phyloP scores from a whole-genome alignment of 2,113 vertebrate genomes.

The Menidia beryllina region DNA sequence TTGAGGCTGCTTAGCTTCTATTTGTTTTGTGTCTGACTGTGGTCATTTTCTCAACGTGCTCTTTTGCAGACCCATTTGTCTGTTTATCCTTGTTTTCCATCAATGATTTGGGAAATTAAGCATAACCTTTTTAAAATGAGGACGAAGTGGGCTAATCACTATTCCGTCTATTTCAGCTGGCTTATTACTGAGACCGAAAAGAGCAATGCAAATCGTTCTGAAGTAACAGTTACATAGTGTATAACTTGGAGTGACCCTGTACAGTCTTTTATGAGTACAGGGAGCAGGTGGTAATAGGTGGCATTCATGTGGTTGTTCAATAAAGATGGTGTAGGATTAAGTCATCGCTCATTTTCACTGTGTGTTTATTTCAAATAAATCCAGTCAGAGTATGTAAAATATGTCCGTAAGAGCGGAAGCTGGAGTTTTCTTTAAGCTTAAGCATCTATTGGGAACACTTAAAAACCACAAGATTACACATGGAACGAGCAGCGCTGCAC shows the following conservation, averaged over 20 bases:
- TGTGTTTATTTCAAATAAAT: too few relatives aligned
- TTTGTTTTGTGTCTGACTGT: neutral
- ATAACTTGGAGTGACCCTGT: neutral
- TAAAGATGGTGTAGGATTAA: too few relatives aligned
- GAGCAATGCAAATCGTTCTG: conserved; percentile 22
- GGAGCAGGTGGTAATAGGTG: neutral
- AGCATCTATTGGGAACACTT: too few relatives aligned
- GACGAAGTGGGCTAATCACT: conserved; percentile 23
- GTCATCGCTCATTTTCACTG: neutral
- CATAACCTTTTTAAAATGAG: conserved; percentile 18
- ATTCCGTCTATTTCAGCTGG: conserved; percentile 42
- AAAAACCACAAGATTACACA: too few relatives aligned
- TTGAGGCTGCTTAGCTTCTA: neutral
- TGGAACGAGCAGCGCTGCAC: too few relatives aligned
- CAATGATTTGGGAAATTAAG: conserved; percentile 14
- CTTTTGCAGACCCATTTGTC: neutral
- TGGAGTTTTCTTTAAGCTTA: neutral
- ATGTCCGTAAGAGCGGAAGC: neutral
- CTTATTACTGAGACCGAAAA: conserved; percentile 60
- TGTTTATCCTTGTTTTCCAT: neutral
- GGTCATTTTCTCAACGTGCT: neutral
- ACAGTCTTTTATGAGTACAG: neutral
- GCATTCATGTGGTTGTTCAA: conserved; percentile 2
- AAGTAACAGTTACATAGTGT: conserved; percentile 44
- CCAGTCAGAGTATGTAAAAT: too few relatives aligned